Percentiles rank a stretch among this genome's conserved stretches.
phyloP scores from a whole-genome alignment of 1,140 invertebrate genomes.

The Drosophila suzukii region DNA sequence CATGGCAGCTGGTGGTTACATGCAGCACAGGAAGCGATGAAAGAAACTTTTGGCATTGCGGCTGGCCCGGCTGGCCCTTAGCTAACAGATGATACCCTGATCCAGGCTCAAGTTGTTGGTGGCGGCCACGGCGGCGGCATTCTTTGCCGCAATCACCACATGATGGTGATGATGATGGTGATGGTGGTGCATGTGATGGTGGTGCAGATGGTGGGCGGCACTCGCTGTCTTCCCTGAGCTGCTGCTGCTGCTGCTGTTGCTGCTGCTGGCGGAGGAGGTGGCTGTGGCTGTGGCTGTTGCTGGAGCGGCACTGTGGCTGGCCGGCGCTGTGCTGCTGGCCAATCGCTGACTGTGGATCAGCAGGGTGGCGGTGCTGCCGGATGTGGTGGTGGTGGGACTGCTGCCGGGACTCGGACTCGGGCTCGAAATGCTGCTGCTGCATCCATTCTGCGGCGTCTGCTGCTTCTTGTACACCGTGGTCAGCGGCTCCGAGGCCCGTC shows the following conservation, averaged over 20 bases:
- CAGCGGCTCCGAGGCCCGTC: constrained; percentile 66
- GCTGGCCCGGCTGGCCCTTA: constrained; percentile 82
- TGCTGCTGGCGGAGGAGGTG: constrained; percentile 20
- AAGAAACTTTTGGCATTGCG: constrained; percentile 84
- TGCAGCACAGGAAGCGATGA: constrained; percentile 83
- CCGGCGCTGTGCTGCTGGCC: constrained; percentile 21
- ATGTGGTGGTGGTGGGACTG: constrained; percentile 13
- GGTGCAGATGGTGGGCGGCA: constrained; percentile 61
- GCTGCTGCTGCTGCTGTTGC: constrained; percentile 7
- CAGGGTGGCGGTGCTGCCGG: constrained; percentile 43
- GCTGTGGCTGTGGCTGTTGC: constrained; percentile 8
- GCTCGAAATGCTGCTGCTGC: constrained; percentile 17
- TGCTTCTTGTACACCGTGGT: constrained; percentile 74
- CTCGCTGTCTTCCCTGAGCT: constrained; percentile 37
- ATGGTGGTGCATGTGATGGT: constrained; percentile 72
- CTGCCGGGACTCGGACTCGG: constrained; percentile 25
- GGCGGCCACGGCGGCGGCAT: constrained; percentile 60
- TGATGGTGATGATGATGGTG: constrained; percentile 74
- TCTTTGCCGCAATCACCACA: constrained; percentile 72
- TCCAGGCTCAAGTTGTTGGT: constrained; percentile 80
- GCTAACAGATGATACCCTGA: constrained; percentile 84
- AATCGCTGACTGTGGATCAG: constrained; percentile 38
- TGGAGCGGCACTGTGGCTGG: constrained; percentile 3
- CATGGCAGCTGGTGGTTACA: constrained; percentile 62
- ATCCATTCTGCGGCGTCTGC: constrained; percentile 30